Percentiles rank a stretch among this genome's conserved stretches.
These are phyloP conservation scores for Drosophila tani DNA, from an alignment of 1,140 invertebrate species.

Conservation along the genomic window DNA sequence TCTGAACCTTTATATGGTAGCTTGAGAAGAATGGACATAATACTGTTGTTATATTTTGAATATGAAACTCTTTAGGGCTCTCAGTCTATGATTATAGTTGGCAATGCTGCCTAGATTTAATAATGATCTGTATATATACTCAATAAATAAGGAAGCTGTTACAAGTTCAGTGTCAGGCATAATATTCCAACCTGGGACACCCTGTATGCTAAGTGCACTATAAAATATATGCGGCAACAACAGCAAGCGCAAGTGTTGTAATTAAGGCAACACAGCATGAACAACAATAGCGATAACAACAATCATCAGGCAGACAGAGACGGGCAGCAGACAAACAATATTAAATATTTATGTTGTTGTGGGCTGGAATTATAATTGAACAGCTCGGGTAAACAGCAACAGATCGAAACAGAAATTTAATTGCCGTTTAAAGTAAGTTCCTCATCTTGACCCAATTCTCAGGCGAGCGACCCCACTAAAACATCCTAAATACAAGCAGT, in stretches of 20 bases:
- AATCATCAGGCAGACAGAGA: slow-evolving; percentile 19
- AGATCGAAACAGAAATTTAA: slow-evolving; percentile 70
- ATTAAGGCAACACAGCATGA: slow-evolving; percentile 67
- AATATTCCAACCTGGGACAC: slow-evolving; percentile 30
- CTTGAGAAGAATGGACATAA: not conserved
- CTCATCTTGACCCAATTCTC: slow-evolving; percentile 78
- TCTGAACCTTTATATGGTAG: not conserved
- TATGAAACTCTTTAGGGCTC: not conserved
- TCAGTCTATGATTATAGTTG: not conserved
- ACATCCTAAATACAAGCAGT: slow-evolving; percentile 21
- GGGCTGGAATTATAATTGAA: slow-evolving; percentile 57
- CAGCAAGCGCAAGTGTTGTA: slow-evolving; percentile 62
- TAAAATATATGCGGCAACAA: slow-evolving; percentile 62
- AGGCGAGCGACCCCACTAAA: slow-evolving; percentile 50
- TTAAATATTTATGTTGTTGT: slow-evolving; percentile 71
- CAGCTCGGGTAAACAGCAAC: slow-evolving; percentile 11
- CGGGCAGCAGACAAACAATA: slow-evolving; percentile 24
- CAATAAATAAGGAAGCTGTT: not conserved
- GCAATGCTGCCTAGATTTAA: not conserved
- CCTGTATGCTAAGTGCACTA: slow-evolving; percentile 55
- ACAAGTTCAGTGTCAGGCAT: slow-evolving; percentile 19
- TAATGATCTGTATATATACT: not conserved
- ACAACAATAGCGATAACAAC: slow-evolving; percentile 45
- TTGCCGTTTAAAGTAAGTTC: slow-evolving; percentile 76
- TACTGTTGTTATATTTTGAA: not conserved